Evolutionary conservation across 1,140 invertebrate genomes (phyloP), one percentile per base, ranked within the genome.

Genomic region (Musca domestica): DNA sequence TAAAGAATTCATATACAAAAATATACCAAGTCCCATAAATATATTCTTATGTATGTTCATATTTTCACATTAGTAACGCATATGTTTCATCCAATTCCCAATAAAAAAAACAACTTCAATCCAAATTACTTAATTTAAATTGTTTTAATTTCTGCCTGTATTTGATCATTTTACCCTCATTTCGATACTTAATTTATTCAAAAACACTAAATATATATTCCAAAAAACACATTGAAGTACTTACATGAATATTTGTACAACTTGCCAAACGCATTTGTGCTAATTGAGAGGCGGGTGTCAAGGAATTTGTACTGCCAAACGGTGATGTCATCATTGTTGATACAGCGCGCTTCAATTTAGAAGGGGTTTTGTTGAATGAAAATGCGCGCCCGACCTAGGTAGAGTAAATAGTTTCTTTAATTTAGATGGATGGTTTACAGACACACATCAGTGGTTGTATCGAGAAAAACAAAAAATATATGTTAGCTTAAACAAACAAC

Each of bases 311-410:
- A 72, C 89, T 91, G 65, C 91, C 91, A 83, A 94, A 93, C 3
- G 94, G 93, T 72, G 93, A 95, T 67, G 86, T 87, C 90, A 95
- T 95, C 87, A 95, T 91, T n/a, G 94, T 94, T 12, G 94, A 96
- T 76, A 97, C 91, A 3, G 95, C 95, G 64, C 95, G 86, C 83
- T 96, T 97, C 72, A 97, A 80, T 83, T 95, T 95, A 63, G 91
- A 93, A 20, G 95, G 95, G 6, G 95, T 97, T 83, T 95, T 95
- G 82, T 95, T 96, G 81, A 97, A 95, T 65, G 95, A 96, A 75
- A 98, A 92, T 66, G 95, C 95, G 72, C 95, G 86, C 56, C 93
- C 93, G 20, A 98, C 86, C 86, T 87, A 64, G 51, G 48, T 63
- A 64, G 51, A 68, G 27, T 52, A 68, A 68, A 68, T 64, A 68